Conservation (phyloP, 2,888 invertebrate genomes). For the Melinopterus prodromus region DNA sequence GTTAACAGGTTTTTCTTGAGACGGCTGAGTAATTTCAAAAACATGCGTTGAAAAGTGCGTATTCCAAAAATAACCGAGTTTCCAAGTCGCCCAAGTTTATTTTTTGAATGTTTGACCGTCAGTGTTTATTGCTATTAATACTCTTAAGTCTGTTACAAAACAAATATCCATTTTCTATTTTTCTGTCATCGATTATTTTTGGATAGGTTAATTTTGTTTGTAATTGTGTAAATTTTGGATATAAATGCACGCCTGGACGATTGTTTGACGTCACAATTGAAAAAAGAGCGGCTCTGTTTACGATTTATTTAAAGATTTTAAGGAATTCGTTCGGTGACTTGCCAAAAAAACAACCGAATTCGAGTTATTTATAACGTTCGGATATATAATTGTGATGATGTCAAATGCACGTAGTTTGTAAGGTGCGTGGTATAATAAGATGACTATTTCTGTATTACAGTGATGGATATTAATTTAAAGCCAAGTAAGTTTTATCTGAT, state of each 20-base stretch:
- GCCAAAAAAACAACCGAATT: background rate
- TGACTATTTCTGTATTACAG: no score
- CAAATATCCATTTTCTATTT: no score
- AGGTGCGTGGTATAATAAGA: no score
- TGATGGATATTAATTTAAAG: no score
- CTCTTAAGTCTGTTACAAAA: background rate
- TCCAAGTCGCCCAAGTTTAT: background rate
- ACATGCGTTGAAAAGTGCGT: conserved; percentile 4
- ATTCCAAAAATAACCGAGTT: background rate
- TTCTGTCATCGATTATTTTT: no score
- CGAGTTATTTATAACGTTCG: background rate
- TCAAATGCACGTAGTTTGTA: background rate
- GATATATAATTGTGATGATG: background rate
- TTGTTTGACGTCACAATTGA: background rate
- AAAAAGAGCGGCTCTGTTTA: background rate
- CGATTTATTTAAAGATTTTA: background rate
- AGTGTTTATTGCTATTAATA: no score
- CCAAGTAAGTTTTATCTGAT: no score
- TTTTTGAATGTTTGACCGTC: background rate
- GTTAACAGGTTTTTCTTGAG: background rate
- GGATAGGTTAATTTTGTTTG: background rate
- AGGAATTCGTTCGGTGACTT: background rate
- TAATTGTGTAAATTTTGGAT: no score
- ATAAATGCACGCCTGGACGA: background rate
- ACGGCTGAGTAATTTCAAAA: background rate